phyloP scores from a whole-genome alignment of 1,140 invertebrate genomes.

The Triops cancriformis region DNA sequence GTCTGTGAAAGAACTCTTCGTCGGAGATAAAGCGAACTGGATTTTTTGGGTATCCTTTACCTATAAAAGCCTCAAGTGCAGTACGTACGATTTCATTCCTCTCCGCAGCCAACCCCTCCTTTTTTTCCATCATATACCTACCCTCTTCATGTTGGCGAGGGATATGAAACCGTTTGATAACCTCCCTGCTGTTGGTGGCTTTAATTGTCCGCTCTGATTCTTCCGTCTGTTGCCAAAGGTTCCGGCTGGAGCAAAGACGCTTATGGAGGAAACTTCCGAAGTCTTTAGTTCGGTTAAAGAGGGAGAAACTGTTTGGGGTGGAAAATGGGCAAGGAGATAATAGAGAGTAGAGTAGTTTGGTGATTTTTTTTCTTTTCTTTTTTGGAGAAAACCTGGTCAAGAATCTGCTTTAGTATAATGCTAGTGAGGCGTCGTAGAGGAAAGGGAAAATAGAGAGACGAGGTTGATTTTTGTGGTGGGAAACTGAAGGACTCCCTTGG shows the following conservation, averaged over 20 bases:
- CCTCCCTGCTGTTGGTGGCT: neutral
- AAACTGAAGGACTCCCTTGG: slow-evolving; percentile 2
- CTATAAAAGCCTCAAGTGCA: slow-evolving; percentile 10
- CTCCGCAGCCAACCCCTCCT: neutral
- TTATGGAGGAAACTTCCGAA: neutral
- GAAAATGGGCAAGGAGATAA: no score
- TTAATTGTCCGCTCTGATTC: slow-evolving; percentile 8
- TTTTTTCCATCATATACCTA: neutral
- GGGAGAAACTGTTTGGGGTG: no score
- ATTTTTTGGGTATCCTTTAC: neutral
- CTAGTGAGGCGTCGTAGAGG: neutral
- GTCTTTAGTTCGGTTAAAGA: neutral
- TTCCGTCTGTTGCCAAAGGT: neutral
- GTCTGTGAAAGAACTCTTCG: neutral
- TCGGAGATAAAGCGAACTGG: neutral
- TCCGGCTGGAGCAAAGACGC: no score
- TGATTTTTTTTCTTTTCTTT: neutral
- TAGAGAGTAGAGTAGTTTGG: neutral
- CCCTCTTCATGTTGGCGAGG: neutral
- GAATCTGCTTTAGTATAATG: neutral
- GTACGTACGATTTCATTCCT: neutral
- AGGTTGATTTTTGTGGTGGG: slow-evolving; percentile 11
- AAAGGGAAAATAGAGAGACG: neutral
- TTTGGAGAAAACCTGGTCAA: neutral
- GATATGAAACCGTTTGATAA: slow-evolving; percentile 10